Percentiles rank a stretch among this genome's conserved stretches.
Evolutionary conservation across 1,140 invertebrate species (phyloP).

Genomic region (Telenomus remus): DNA sequence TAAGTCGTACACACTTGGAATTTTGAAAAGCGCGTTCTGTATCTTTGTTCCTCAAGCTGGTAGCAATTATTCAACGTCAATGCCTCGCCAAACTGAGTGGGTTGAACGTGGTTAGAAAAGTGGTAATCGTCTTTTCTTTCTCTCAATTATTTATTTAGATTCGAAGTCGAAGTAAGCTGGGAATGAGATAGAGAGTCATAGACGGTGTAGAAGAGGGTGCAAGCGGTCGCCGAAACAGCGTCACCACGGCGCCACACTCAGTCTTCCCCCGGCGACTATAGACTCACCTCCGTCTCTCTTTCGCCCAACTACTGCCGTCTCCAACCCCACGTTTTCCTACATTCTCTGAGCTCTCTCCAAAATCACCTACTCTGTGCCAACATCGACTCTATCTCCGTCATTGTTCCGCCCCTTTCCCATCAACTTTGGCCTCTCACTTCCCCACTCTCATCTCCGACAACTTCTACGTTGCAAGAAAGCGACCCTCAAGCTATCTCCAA

Average conservation of each 20-base stretch:
- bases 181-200: slow-evolving; percentile 22
- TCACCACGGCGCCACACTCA: slow-evolving; percentile 76
- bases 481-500: slow-evolving; percentile 75
- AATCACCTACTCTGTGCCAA: slow-evolving; percentile 30
- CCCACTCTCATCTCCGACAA: slow-evolving; percentile 60
- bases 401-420: slow-evolving; percentile 42
- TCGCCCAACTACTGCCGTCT: slow-evolving; percentile 48
- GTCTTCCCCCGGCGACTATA: slow-evolving; percentile 73
- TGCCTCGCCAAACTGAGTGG: slow-evolving; percentile 46
- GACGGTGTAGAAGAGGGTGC: slow-evolving; percentile 40
- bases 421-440: slow-evolving; percentile 33
- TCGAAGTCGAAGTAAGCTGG: slow-evolving; percentile 43
- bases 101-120: slow-evolving; percentile 26
- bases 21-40: slow-evolving; percentile 20
- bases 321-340: slow-evolving; percentile 63
- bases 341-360: slow-evolving; percentile 50
- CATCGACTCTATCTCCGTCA: slow-evolving; percentile 41
- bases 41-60: slow-evolving; percentile 20
- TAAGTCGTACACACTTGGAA: slow-evolving; percentile 48
- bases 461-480: slow-evolving; percentile 64
- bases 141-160: slow-evolving; percentile 71
- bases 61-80: slow-evolving; percentile 57
- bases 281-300: slow-evolving; percentile 71
- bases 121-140: slow-evolving; percentile 53
- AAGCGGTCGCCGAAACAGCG: slow-evolving; percentile 61